These are phyloP conservation scores for Erebia palarica DNA, from an alignment of 2,888 invertebrate genomes.

Conservation along the genomic window DNA sequence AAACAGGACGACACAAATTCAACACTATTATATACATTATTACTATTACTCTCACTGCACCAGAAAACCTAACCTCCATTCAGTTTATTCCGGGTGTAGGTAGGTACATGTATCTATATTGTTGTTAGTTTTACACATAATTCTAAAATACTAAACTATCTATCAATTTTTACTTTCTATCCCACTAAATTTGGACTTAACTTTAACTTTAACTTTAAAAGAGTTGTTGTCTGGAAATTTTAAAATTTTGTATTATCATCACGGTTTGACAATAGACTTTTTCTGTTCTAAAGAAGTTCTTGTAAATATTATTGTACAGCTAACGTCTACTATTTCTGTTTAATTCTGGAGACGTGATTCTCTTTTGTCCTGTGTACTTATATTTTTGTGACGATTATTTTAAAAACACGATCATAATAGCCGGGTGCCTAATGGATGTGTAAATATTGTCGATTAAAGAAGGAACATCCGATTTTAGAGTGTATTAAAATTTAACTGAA, in stretches of 20 bases:
- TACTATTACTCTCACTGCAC: not conserved
- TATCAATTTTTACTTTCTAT: not conserved
- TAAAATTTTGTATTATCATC: not conserved
- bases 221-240: not conserved
- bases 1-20: not conserved
- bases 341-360: not conserved
- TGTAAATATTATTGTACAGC: too few relatives aligned
- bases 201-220: too few relatives aligned
- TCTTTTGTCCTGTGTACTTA: not conserved
- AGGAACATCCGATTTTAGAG: not conserved
- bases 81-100: not conserved
- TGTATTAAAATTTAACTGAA: not conserved
- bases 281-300: too few relatives aligned
- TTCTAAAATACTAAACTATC: not conserved
- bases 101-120: not conserved
- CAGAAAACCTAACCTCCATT: not conserved
- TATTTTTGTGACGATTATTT: not conserved
- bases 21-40: not conserved
- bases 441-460: not conserved
- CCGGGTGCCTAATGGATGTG: not conserved
- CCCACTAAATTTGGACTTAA: not conserved
- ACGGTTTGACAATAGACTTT: too few relatives aligned
- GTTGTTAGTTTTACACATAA: not conserved
- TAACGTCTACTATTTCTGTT: not conserved
- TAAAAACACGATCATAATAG: not conserved